Evolutionary conservation across 2,797 vertebrate genomes (phyloP).

Genomic region (Acipenser oxyrinchus): DNA sequence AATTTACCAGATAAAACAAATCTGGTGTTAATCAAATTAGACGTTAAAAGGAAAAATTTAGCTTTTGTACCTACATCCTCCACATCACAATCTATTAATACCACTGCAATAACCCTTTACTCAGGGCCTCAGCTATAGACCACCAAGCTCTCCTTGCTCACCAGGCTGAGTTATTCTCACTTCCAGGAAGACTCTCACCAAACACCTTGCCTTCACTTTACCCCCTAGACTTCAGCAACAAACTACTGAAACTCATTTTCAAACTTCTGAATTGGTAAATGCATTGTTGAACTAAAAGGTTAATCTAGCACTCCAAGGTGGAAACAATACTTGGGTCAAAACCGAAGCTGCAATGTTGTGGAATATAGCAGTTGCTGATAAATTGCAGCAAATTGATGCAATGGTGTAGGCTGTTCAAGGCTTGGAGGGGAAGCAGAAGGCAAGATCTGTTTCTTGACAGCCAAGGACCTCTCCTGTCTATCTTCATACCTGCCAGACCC

Average conservation of each 20-base stretch:
- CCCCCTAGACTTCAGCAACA: not conserved
- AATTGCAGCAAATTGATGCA: not conserved
- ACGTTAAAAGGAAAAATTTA: too few relatives aligned
- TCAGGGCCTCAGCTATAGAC: not conserved
- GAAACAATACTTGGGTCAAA: too few relatives aligned
- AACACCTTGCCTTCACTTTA: too few relatives aligned
- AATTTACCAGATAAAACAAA: not conserved
- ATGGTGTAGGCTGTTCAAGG: not conserved
- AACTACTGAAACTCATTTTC: too few relatives aligned
- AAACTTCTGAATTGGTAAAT: not conserved
- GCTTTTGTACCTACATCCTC: not conserved
- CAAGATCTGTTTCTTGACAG: not conserved
- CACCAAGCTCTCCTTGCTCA: not conserved
- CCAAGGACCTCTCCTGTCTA: not conserved
- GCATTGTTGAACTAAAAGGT: not conserved
- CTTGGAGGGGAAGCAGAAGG: not conserved
- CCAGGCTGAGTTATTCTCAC: not conserved
- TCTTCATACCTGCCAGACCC: constrained; percentile 93
- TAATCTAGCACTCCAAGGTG: not conserved
- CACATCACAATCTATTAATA: not conserved
- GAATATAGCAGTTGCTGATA: too few relatives aligned
- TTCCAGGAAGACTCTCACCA: not conserved
- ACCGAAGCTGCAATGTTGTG: too few relatives aligned
- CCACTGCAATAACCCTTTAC: too few relatives aligned
- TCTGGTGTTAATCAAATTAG: too few relatives aligned